A percentile compares a stretch with the other conserved stretches of the same genome.
These are phyloP conservation scores for Melangyna quadrimaculata DNA, from an alignment of 2,888 invertebrate species.

Conservation along the genomic window DNA sequence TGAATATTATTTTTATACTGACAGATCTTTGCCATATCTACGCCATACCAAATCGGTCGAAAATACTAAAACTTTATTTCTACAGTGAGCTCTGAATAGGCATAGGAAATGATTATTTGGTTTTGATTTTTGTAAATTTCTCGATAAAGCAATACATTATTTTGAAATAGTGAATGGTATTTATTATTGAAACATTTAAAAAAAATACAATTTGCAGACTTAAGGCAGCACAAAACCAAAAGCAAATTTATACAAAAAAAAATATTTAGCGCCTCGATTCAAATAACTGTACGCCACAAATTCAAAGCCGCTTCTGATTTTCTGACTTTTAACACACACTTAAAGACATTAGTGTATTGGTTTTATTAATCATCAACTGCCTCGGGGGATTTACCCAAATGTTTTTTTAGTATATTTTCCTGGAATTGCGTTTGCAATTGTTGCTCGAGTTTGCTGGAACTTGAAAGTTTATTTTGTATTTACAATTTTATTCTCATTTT, in stretches of 20 bases:
- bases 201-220: too few species aligned
- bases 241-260: neutral
- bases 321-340: neutral
- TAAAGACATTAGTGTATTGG: conserved; percentile 5
- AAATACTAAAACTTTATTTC: too few species aligned
- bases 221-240: too few species aligned
- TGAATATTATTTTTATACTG: too few species aligned
- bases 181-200: too few species aligned
- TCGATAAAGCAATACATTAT: too few species aligned
- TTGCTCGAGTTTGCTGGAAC: conserved; percentile 26
- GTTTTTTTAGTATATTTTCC: conserved; percentile 44
- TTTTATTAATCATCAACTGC: conserved; percentile 54
- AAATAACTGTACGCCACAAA: neutral
- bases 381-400: conserved; percentile 65
- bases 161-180: too few species aligned
- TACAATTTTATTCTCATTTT: neutral
- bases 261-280: neutral
- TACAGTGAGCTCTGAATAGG: too few species aligned
- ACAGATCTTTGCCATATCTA: too few species aligned
- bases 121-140: too few species aligned
- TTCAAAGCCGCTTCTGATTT: neutral
- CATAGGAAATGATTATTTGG: too few species aligned
- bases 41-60: too few species aligned
- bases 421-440: conserved; percentile 60
- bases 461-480: conserved; percentile 39